Evolutionary conservation across 1,140 invertebrate genomes (phyloP), one percentile per base, ranked within the genome.

Genomic region (Neocloeon triangulifer): DNA sequence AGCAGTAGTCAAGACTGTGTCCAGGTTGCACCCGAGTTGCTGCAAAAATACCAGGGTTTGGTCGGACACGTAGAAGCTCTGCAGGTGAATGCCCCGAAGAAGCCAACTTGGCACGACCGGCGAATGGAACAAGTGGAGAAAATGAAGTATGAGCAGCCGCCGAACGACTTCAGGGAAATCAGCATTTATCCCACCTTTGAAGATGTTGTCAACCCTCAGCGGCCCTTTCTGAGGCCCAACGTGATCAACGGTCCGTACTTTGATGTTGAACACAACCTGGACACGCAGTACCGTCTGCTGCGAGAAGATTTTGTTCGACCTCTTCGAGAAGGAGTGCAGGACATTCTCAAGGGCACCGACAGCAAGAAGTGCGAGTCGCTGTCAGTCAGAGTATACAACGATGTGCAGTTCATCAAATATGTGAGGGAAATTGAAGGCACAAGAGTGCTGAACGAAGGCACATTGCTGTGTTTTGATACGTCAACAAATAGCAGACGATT

Each of bases 251-350:
- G 70, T 2, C 42, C 49, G 1, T 81, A 75, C 47, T 39, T 51
- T 5, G 50, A 61, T 45, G 52, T 65, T 0, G 57, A 73, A 18
- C 64, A 79, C 39, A 86, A 86, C 44, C 48, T 86, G 8, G 73
- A 80, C 41, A 58, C 71, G 0, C 79, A 85, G 40, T 79, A 76
- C 43, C 51, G 73, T 8, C 50, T 82, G 2, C 48, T 85, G 14
- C 48, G 73, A 8, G 76, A 84, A 53, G 79, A 85, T 49, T 73
- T 72, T 50, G 53, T 64, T 25, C 43, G 47, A 1, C 68, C 70
- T 2, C 41, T 75, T 22, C 41, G 66, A 6, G 53, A 56, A 28
- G 64, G 62, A 29, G 54, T 71, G 45, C 30, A 50, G 48, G 41
- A 18, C 30, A 32, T 18, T 18, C 58, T 62, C 31, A 35, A 19